phyloP scores from a whole-genome alignment of 1,140 invertebrate genomes.

The Calosoma granatense region DNA sequence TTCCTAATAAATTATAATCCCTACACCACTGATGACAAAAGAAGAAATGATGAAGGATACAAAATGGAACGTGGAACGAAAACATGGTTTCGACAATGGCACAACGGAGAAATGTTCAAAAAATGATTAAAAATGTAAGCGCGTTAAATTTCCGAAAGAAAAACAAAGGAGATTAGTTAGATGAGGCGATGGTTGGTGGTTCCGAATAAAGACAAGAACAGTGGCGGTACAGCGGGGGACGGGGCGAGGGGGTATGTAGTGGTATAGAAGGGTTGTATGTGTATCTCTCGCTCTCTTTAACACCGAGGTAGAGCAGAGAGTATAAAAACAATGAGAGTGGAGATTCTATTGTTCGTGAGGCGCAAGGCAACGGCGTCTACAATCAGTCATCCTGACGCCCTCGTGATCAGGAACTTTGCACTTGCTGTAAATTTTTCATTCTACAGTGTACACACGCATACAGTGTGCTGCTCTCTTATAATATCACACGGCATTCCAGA shows the following conservation, averaged over 20 bases:
- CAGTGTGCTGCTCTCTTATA: background rate
- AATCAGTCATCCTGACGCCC: background rate
- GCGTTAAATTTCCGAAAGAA: conserved; percentile 1
- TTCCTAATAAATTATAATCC: too few relatives aligned
- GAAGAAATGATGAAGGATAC: too few relatives aligned
- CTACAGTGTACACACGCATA: background rate
- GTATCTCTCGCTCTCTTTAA: background rate
- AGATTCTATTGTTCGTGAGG: background rate
- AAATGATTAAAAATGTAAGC: conserved; percentile 9
- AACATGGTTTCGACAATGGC: too few relatives aligned
- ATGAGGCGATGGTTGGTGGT: background rate
- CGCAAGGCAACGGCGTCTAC: background rate
- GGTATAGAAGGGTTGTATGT: background rate
- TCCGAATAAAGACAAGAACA: background rate
- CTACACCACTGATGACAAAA: too few relatives aligned
- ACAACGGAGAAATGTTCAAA: too few relatives aligned
- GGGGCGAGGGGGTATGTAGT: too few relatives aligned
- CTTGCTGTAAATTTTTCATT: background rate
- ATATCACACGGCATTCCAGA: background rate
- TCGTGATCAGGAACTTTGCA: background rate
- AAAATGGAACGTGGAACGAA: too few relatives aligned
- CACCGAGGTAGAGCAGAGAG: too few relatives aligned
- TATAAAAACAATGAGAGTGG: conserved; percentile 1
- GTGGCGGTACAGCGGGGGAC: too few relatives aligned
- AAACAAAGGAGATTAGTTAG: conserved; percentile 4